Conservation (phyloP, 2,113 vertebrate species). For the Cryptotis parvus region DNA sequence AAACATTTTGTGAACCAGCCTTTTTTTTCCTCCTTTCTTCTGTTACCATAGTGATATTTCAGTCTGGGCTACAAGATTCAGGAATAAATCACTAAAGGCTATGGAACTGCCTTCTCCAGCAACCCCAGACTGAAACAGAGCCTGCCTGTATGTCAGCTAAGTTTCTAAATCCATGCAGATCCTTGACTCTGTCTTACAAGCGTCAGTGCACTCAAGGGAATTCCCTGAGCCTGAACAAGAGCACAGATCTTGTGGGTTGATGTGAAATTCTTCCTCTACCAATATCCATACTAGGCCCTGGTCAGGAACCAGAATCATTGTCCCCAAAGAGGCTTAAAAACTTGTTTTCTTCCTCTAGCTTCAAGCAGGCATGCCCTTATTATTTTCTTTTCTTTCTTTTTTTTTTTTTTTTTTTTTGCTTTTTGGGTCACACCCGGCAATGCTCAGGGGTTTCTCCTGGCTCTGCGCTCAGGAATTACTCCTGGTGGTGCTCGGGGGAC, state of each 20-base stretch:
- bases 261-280: neutral
- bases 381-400: too few relatives aligned
- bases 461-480: too few relatives aligned
- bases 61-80: neutral
- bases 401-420: too few relatives aligned
- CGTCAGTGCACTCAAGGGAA: too few relatives aligned
- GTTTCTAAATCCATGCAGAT: too few relatives aligned
- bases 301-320: neutral
- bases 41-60: slow-evolving; percentile 38
- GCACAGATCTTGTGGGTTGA: too few relatives aligned
- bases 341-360: neutral
- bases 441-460: too few relatives aligned
- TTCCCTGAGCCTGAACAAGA: too few relatives aligned
- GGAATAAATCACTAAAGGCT: neutral
- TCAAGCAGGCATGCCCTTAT: accelerated
- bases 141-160: accelerated
- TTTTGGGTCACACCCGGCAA: too few relatives aligned
- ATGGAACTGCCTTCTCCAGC: neutral
- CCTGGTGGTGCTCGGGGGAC: too few relatives aligned
- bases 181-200: neutral
- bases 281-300: too few relatives aligned
- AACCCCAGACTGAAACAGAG: neutral
- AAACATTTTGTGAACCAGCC: neutral
- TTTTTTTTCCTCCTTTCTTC: neutral
- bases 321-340: neutral